Percentiles rank a stretch among this genome's conserved stretches.
phyloP scores from a whole-genome alignment of 2,888 invertebrate species.

The Hypolimnas misippus region DNA sequence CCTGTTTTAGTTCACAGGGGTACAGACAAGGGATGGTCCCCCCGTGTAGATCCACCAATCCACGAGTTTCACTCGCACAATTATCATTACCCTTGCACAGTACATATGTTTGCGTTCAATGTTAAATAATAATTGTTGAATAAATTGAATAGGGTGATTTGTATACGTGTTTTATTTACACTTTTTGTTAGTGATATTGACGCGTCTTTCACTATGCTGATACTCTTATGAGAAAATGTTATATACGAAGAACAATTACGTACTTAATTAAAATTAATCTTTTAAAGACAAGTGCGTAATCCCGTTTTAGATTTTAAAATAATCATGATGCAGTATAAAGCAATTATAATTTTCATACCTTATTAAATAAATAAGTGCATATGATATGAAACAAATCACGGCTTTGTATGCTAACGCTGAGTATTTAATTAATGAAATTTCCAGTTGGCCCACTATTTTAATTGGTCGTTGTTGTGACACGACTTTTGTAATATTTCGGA shows the following conservation, averaged over 20 bases:
- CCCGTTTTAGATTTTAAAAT: background rate
- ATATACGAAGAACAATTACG: too few species aligned
- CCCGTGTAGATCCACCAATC: slow-evolving; percentile 67
- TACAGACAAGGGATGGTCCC: slow-evolving; percentile 64
- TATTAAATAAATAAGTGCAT: slow-evolving; percentile 31
- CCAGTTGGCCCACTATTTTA: slow-evolving; percentile 82
- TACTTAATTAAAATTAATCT: too few species aligned
- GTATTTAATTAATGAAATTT: slow-evolving; percentile 81
- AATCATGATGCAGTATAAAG: background rate
- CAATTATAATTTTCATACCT: slow-evolving; percentile 11
- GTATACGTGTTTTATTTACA: slow-evolving; percentile 30
- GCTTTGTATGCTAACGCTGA: slow-evolving; percentile 57
- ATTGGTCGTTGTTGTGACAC: slow-evolving; percentile 79
- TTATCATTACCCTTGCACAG: slow-evolving; percentile 61
- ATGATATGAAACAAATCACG: slow-evolving; percentile 66
- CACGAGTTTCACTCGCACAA: slow-evolving; percentile 48
- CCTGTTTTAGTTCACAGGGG: slow-evolving; percentile 27
- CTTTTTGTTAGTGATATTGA: background rate
- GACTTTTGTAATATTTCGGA: slow-evolving; percentile 79
- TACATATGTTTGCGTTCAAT: slow-evolving; percentile 80
- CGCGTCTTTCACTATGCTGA: background rate
- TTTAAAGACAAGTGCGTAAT: too few species aligned
- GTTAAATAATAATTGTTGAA: slow-evolving; percentile 76
- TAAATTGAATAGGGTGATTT: slow-evolving; percentile 68
- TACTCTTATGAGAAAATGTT: background rate